Base-by-base conservation (phyloP, 2,113 vertebrate genomes). In the Ophthalmolycus amberensis region DNA sequence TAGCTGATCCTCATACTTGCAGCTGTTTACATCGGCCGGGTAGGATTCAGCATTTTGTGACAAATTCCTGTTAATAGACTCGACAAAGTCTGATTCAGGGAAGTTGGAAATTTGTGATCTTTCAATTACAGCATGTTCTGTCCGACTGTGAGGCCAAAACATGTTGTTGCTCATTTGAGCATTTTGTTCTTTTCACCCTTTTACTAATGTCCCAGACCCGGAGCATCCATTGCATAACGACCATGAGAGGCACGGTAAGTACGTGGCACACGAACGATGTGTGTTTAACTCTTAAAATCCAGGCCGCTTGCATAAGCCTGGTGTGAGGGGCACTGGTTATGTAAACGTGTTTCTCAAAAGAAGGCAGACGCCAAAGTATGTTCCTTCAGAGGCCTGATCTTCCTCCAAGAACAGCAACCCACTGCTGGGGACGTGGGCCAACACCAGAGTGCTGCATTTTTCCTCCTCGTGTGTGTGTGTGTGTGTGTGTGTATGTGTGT, bases 351-450 rank as follows among this genome's bases (percentile, higher is more conserved):
- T 83, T 67, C 40, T 80, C 20, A 52, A 34, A 65, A 59, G 38
- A 78, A 74, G 50, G 29, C 74, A 25, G 34, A 77, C 46, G 54
- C 37, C 42, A 32, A 60, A 64, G 48, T 32, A 34, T 6, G 66
- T 79, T 77, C 63, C 72, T 64, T 52, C 54, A 44, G 25, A 80
- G 46, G 32, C 27, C 77, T 80, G 84, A 71, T 71, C 40, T n/a
- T 80, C 77, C 44, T 83, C 70, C 77, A 77, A 60, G 50, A 75
- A 74, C 77, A 70, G 73, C 73, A 70, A 7, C 64, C 63, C 73
- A 69, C 54, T 29, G 76, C 67, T 80, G 80, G 62, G 66, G 68
- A 62, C 12, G 1, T 2, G 6, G 48, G 60, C 80, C 72, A 72
- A 18, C 68, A 58, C 50, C 66, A 29, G 1, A 68, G 46, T 5